phyloP scores from a whole-genome alignment of 2,113 vertebrate genomes.

The Gymnobelideus leadbeateri region DNA sequence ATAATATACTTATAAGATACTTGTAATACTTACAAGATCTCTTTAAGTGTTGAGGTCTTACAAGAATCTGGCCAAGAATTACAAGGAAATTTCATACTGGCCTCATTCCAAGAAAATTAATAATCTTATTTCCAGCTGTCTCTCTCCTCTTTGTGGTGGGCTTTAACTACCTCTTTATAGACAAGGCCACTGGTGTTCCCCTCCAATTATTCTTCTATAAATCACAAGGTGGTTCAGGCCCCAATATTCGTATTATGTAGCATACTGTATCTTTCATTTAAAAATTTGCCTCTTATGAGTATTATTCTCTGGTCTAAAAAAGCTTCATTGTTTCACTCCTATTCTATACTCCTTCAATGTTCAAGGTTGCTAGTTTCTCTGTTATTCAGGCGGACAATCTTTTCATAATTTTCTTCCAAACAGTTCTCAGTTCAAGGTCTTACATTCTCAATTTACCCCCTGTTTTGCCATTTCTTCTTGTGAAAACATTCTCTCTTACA shows the following conservation, averaged over 20 bases:
- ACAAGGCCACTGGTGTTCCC: slow-evolving; percentile 69
- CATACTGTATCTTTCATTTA: slow-evolving; percentile 77
- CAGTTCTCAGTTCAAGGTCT: slow-evolving; percentile 86
- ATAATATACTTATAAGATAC: background rate
- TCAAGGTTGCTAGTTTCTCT: slow-evolving; percentile 87
- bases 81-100: slow-evolving; percentile 65
- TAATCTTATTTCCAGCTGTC: slow-evolving; percentile 69
- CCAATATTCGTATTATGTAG: slow-evolving; percentile 71
- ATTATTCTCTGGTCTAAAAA: slow-evolving; percentile 84
- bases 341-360: slow-evolving; percentile 82
- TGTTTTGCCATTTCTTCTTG: slow-evolving; percentile 86
- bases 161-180: slow-evolving; percentile 49
- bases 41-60: slow-evolving; percentile 69
- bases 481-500: slow-evolving; percentile 82
- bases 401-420: slow-evolving; percentile 77
- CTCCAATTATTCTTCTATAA: slow-evolving; percentile 71
- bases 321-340: slow-evolving; percentile 86
- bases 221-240: slow-evolving; percentile 73
- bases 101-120: slow-evolving; percentile 74
- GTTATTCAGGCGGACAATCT: slow-evolving; percentile 85
- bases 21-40: slow-evolving; percentile 62
- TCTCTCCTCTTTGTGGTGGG: slow-evolving; percentile 53
- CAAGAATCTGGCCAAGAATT: slow-evolving; percentile 65
- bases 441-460: slow-evolving; percentile 77
- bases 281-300: slow-evolving; percentile 83